These are phyloP conservation scores for Euwallacea similis DNA, from an alignment of 1,140 invertebrate species.

Conservation along the genomic window DNA sequence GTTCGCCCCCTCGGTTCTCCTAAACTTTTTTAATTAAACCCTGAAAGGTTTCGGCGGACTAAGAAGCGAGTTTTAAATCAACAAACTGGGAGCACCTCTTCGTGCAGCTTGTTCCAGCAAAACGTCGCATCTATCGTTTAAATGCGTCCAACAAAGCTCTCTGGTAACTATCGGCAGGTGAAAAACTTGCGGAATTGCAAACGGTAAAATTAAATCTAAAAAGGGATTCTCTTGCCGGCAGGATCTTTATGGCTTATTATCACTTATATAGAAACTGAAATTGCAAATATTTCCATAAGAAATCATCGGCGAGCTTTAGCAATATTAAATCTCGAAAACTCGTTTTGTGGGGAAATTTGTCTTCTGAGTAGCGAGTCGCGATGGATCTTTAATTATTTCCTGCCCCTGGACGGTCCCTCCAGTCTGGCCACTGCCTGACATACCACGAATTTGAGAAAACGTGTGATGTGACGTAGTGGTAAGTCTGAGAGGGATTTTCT, in stretches of 20 bases:
- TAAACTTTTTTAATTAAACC: no score
- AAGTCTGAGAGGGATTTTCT: slow-evolving; percentile 46
- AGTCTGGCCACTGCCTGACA: slow-evolving; percentile 51
- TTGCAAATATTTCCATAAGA: slow-evolving; percentile 10
- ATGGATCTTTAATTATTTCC: not conserved
- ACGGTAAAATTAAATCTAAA: not conserved
- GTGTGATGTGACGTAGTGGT: slow-evolving; percentile 54
- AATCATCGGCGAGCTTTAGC: not conserved
- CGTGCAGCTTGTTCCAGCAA: no score
- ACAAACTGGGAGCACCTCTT: no score
- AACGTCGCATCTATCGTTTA: no score
- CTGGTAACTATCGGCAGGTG: no score
- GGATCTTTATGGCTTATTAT: slow-evolving; percentile 15
- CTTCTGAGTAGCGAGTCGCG: not conserved
- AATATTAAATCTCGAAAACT: not conserved
- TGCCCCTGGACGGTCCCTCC: slow-evolving; percentile 7
- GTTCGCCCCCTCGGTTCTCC: no score
- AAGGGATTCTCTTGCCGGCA: slow-evolving; percentile 1
- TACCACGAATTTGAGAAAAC: slow-evolving; percentile 43
- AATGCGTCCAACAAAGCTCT: no score
- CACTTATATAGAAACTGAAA: slow-evolving; percentile 11
- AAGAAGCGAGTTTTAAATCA: no score
- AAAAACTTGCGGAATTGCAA: slow-evolving; percentile 8
- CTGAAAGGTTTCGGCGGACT: no score
- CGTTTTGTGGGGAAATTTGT: not conserved